Evolutionary conservation across 2,113 vertebrate genomes (phyloP).

Genomic region (Pandion haliaetus): DNA sequence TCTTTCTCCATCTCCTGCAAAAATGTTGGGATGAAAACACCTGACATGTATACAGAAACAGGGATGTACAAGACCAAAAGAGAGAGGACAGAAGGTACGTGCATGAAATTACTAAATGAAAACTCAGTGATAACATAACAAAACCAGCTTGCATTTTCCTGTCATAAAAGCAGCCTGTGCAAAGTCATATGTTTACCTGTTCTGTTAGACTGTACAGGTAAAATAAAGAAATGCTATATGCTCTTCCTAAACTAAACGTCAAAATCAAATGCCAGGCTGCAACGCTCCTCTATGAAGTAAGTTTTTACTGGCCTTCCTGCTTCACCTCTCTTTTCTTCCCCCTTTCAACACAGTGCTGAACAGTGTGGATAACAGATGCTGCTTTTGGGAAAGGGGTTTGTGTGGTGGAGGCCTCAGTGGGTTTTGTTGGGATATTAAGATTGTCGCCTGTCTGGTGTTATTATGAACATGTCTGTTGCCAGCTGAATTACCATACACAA

Average conservation of each 20-base stretch:
- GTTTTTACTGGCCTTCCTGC: not conserved
- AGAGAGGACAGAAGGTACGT: not conserved
- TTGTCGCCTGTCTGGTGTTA: not conserved
- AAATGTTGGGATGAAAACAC: not conserved
- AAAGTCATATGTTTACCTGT: not conserved
- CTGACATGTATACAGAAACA: not conserved
- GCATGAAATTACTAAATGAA: not conserved
- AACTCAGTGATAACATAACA: not conserved
- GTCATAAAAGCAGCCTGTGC: not conserved
- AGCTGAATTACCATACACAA: not conserved
- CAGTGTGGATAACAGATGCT: not conserved
- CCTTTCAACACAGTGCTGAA: not conserved
- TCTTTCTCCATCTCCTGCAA: not conserved
- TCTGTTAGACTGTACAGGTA: not conserved
- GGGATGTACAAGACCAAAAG: not conserved
- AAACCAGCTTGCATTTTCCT: not conserved
- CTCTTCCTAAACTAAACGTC: not conserved
- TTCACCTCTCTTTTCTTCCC: not conserved
- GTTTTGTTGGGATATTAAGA: not conserved
- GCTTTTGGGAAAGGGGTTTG: not conserved
- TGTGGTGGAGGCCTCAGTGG: not conserved
- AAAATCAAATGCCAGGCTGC: not conserved
- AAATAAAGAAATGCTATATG: not conserved
- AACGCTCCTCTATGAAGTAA: not conserved
- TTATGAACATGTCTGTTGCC: not conserved